Evolutionary conservation across 2,888 invertebrate species (phyloP).

Genomic region (Chaetogeoica ovagalla): DNA sequence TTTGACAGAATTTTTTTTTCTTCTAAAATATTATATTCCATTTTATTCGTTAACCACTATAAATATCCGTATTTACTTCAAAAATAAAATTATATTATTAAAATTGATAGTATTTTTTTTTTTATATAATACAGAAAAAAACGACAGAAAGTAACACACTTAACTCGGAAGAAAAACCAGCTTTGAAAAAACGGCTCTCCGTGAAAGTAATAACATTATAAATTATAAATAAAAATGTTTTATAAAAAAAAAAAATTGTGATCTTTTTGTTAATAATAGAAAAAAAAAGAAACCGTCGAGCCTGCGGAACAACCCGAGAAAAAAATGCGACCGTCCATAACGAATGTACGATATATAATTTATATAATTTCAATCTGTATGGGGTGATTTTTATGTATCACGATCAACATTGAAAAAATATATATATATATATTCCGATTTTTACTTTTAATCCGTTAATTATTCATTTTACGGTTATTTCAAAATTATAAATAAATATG

Average conservation of each 20-base stretch:
- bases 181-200: constrained; percentile 34
- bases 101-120: neutral
- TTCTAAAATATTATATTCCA: no score
- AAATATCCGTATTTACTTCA: neutral
- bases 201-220: constrained; percentile 42
- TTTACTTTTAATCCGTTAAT: no score
- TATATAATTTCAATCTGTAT: neutral
- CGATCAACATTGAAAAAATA: no score
- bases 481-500: no score
- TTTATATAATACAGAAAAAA: constrained; percentile 19
- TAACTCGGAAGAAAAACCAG: constrained; percentile 14
- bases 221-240: no score
- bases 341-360: constrained; percentile 24
- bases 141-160: constrained; percentile 8
- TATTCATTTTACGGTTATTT: no score
- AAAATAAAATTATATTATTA: neutral
- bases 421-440: no score
- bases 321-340: constrained; percentile 38
- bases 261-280: constrained; percentile 8
- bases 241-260: neutral
- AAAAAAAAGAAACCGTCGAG: constrained; percentile 38
- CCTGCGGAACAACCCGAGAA: constrained; percentile 27
- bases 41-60: no score
- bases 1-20: no score
- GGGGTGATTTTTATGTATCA: neutral